Evolutionary conservation across 1,140 invertebrate species (phyloP).

Genomic region (Drosophila sucinea): DNA sequence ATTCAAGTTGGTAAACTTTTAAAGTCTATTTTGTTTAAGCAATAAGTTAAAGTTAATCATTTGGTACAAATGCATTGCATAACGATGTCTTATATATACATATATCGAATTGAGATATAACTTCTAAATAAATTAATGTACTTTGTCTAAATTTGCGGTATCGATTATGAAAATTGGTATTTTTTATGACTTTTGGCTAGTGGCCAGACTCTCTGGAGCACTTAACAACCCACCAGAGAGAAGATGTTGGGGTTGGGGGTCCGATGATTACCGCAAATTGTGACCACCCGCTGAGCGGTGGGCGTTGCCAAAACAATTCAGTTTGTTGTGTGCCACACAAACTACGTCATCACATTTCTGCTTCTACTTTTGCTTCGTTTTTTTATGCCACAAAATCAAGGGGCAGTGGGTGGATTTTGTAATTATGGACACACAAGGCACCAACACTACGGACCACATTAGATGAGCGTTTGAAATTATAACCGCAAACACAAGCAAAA

Average conservation of each 20-base stretch:
- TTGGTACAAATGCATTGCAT: no score
- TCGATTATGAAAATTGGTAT: slow-evolving; percentile 47
- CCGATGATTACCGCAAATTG: slow-evolving; percentile 66
- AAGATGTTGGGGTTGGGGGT: slow-evolving; percentile 31
- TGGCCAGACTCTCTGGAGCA: slow-evolving; percentile 53
- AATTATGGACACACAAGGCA: slow-evolving; percentile 67
- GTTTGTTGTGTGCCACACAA: slow-evolving; percentile 54
- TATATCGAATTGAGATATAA: no score
- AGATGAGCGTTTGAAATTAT: slow-evolving; percentile 44
- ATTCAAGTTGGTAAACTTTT: no score
- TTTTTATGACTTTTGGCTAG: slow-evolving; percentile 43
- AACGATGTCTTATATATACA: no score
- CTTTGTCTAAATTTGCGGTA: neutral
- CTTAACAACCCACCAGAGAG: slow-evolving; percentile 35
- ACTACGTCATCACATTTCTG: slow-evolving; percentile 76
- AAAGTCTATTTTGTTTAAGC: no score
- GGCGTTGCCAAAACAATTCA: slow-evolving; percentile 77
- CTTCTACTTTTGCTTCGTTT: slow-evolving; percentile 20
- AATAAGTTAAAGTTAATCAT: no score
- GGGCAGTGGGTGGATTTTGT: slow-evolving; percentile 69
- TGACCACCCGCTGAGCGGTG: slow-evolving; percentile 62
- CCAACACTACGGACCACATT: slow-evolving; percentile 41
- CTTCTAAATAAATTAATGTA: no score
- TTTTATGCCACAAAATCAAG: slow-evolving; percentile 51
- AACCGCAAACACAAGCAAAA: slow-evolving; percentile 30